These are phyloP conservation scores for Xanthorhoe designata DNA, from an alignment of 2,888 invertebrate genomes.

Conservation along the genomic window DNA sequence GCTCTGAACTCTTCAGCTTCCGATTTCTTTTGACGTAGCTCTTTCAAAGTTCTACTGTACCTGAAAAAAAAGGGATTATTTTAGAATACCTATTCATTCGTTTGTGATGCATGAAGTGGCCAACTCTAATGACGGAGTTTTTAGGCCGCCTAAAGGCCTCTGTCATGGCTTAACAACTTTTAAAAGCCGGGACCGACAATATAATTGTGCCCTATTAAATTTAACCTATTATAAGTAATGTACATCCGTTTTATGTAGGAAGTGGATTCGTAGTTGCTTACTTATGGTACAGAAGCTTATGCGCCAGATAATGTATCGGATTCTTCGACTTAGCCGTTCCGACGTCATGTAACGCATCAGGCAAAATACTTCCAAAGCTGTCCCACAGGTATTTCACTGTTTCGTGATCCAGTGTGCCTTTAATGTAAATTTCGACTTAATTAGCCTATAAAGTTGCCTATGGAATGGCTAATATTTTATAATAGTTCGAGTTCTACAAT, in stretches of 20 bases:
- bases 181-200: no score
- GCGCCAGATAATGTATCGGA: conserved; percentile 70
- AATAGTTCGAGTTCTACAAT: no score
- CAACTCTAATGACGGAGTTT: no score
- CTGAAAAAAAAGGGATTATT: conserved; percentile 43
- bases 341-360: conserved; percentile 63
- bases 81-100: no score
- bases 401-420: conserved; percentile 61
- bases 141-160: no score
- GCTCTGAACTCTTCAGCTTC: conserved; percentile 56
- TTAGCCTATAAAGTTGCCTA: no score
- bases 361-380: conserved; percentile 62
- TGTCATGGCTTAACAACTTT: no score
- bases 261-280: conserved; percentile 43
- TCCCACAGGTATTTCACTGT: conserved; percentile 69
- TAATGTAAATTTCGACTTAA: conserved; percentile 10
- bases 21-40: conserved; percentile 47
- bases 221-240: background rate
- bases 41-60: conserved; percentile 50
- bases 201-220: no score
- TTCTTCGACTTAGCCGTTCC: conserved; percentile 58
- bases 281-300: conserved; percentile 65
- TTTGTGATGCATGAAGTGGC: no score
- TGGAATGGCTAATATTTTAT: no score
- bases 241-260: no score